Conservation (phyloP, 2,113 vertebrate genomes). For the Lates calcarifer region DNA sequence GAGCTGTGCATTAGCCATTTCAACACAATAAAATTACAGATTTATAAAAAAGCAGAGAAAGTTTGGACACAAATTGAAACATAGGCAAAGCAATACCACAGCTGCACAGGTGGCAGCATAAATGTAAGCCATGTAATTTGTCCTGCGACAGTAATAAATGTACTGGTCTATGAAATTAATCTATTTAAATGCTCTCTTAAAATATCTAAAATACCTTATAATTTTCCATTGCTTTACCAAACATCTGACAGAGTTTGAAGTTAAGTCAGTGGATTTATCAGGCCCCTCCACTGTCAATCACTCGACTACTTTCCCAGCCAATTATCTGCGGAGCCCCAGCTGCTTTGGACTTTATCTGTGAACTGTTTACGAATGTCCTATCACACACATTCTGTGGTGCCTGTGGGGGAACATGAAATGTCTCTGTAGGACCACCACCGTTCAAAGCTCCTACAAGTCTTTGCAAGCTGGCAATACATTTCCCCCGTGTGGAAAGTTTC, state of each 20-base stretch:
- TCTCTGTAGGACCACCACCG: slow-evolving; percentile 65
- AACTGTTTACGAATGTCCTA: slow-evolving; percentile 80
- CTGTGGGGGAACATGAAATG: slow-evolving; percentile 67
- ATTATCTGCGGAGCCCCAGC: slow-evolving; percentile 78
- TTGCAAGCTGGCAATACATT: slow-evolving; percentile 41
- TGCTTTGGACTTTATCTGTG: slow-evolving; percentile 81
- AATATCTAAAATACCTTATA: not conserved
- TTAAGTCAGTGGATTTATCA: slow-evolving; percentile 34
- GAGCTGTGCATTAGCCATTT: not conserved
- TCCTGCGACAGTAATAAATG: not conserved
- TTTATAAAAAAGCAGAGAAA: not conserved
- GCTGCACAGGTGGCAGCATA: no score
- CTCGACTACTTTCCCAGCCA: slow-evolving; percentile 77
- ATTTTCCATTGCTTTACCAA: not conserved
- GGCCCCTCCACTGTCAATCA: slow-evolving; percentile 65
- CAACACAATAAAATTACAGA: not conserved
- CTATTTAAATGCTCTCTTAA: not conserved
- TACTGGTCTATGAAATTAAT: not conserved
- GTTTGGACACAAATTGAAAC: not conserved
- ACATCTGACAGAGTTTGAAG: slow-evolving; percentile 15
- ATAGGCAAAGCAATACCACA: not conserved
- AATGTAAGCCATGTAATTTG: not conserved
- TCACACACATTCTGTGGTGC: slow-evolving; percentile 66
- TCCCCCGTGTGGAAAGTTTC: slow-evolving; percentile 33
- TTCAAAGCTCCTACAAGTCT: slow-evolving; percentile 59